Percentiles rank a stretch among this genome's conserved stretches.
Conservation (phyloP, 2,113 vertebrate genomes). For the Cynopterus brachyotis region DNA sequence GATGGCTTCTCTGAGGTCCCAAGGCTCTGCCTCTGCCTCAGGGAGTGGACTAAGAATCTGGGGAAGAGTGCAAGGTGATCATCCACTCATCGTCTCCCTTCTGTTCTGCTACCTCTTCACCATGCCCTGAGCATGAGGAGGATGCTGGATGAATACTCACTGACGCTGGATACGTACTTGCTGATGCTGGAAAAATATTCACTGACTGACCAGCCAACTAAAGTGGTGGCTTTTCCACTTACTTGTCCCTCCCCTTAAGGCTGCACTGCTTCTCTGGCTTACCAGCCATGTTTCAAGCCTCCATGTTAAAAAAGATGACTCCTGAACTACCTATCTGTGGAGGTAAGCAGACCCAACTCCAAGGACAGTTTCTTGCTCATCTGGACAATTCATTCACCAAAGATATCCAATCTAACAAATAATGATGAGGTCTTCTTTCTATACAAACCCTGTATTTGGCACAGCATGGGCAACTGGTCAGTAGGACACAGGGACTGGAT, state of each 20-base stretch:
- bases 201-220: neutral
- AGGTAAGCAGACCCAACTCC: neutral
- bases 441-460: neutral
- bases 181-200: neutral
- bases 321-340: neutral
- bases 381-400: neutral
- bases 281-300: neutral
- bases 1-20: neutral
- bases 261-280: neutral
- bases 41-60: neutral
- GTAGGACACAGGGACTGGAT: neutral
- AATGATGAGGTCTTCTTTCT: neutral
- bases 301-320: neutral
- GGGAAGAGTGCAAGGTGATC: neutral
- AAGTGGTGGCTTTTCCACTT: neutral
- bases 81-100: fast-evolving
- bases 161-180: neutral
- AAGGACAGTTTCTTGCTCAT: neutral
- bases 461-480: neutral
- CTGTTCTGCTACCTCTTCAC: neutral
- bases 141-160: neutral
- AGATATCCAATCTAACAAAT: neutral
- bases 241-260: neutral
- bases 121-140: fast-evolving
- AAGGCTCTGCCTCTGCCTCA: neutral